These are phyloP conservation scores for Thamnophis sirtalis DNA, from an alignment of 2,113 vertebrate genomes.

Conservation along the genomic window DNA sequence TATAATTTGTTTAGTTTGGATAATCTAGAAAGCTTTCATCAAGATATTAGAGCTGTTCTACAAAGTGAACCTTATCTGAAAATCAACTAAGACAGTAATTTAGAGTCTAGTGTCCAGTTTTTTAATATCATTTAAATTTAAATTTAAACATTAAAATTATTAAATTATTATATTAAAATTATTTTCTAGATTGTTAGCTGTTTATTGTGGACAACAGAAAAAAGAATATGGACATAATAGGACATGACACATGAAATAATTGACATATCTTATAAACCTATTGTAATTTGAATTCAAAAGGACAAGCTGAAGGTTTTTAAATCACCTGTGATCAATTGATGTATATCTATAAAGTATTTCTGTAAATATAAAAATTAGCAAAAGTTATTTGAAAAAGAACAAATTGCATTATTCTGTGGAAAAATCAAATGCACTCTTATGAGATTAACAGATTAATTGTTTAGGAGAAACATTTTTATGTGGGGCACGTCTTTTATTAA, in stretches of 20 bases:
- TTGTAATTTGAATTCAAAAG: not conserved
- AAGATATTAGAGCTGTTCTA: not conserved
- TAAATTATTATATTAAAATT: not conserved
- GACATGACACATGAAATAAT: not conserved
- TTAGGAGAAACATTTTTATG: not conserved
- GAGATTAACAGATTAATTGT: not conserved
- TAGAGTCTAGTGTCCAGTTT: not conserved
- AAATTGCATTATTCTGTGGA: not conserved
- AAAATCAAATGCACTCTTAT: not conserved
- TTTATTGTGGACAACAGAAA: not conserved
- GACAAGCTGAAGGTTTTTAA: not conserved
- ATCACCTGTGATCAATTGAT: not conserved
- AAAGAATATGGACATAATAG: not conserved
- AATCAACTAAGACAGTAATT: not conserved
- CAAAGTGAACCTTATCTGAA: not conserved
- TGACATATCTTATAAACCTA: not conserved
- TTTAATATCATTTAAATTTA: not conserved
- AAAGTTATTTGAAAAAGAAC: not conserved
- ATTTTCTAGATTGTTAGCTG: not conserved
- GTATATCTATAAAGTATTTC: not conserved
- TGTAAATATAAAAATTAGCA: not conserved
- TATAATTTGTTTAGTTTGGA: conserved; percentile 9
- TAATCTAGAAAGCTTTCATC: not conserved
- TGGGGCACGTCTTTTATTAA: not conserved
- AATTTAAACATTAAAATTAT: not conserved